Conservation (phyloP, 2,888 invertebrate genomes). For the Drosophila lacicola region DNA sequence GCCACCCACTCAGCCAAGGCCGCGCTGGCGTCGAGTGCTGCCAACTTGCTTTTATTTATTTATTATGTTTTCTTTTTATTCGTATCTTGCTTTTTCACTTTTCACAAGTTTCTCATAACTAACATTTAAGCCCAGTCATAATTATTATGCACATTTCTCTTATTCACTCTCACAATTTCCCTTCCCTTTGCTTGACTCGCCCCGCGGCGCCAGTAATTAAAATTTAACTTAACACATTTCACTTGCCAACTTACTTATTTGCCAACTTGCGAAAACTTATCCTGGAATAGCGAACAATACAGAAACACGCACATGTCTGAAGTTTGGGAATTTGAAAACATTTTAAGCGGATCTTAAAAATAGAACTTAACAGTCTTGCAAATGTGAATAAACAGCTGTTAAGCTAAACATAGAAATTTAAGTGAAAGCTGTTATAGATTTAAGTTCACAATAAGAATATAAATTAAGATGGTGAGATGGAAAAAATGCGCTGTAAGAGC, state of each 20-base stretch:
- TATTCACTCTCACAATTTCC: conserved; percentile 50
- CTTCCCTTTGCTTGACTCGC: neutral
- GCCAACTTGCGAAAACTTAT: conserved; percentile 2
- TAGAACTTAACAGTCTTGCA: too few species aligned
- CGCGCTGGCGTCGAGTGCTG: conserved; percentile 28
- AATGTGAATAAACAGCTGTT: too few species aligned
- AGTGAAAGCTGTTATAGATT: too few species aligned
- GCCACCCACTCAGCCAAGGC: conserved; percentile 40
- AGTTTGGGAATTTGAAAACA: neutral
- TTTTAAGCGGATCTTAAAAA: neutral
- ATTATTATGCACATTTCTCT: conserved; percentile 71
- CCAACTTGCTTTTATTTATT: conserved; percentile 27
- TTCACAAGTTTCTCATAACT: conserved; percentile 53
- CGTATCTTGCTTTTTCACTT: conserved; percentile 44
- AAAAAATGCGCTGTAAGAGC: too few species aligned
- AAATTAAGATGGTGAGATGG: too few species aligned
- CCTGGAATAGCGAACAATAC: neutral
- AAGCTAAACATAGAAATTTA: too few species aligned
- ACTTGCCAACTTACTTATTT: conserved; percentile 36
- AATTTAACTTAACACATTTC: conserved; percentile 63
- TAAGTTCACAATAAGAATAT: too few species aligned
- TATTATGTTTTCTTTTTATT: conserved; percentile 4
- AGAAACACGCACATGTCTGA: neutral
- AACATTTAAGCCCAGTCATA: conserved; percentile 69
- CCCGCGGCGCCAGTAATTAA: conserved; percentile 49